phyloP scores from a whole-genome alignment of 2,888 invertebrate genomes.

The Acanthoscelides obtectus region DNA sequence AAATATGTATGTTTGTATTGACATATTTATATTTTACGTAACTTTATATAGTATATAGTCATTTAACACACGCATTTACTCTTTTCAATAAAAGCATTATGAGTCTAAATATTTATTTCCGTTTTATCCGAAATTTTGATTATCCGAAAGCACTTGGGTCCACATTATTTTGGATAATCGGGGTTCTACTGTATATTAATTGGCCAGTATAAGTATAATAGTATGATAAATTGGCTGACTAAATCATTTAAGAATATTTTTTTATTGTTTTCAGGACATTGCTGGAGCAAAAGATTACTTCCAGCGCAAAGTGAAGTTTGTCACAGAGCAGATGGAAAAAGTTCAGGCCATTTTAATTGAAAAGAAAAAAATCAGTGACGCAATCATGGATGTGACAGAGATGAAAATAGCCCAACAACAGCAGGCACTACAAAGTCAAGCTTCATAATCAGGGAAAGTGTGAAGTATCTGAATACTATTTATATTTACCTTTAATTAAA shows the following conservation, averaged over 20 bases:
- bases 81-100: no score
- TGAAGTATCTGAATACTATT: not conserved
- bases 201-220: no score
- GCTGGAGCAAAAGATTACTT: constrained; percentile 87
- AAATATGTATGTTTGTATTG: no score
- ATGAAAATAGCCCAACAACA: constrained; percentile 61
- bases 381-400: constrained; percentile 72
- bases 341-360: constrained; percentile 78
- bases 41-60: no score
- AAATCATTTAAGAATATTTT: not conserved
- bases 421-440: constrained; percentile 7
- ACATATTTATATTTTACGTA: no score
- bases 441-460: not conserved
- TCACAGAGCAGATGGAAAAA: constrained; percentile 93
- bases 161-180: no score
- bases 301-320: constrained; percentile 83
- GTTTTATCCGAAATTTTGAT: no score
- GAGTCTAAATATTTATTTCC: no score
- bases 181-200: no score
- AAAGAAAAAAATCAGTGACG: constrained; percentile 76
- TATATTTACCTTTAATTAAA: not conserved
- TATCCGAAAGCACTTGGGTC: no score
- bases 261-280: constrained; percentile 55
- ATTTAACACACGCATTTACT: no score
- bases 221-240: no score